These are phyloP conservation scores for Ypsolopha sequella DNA, from an alignment of 2,888 invertebrate species.

Conservation along the genomic window DNA sequence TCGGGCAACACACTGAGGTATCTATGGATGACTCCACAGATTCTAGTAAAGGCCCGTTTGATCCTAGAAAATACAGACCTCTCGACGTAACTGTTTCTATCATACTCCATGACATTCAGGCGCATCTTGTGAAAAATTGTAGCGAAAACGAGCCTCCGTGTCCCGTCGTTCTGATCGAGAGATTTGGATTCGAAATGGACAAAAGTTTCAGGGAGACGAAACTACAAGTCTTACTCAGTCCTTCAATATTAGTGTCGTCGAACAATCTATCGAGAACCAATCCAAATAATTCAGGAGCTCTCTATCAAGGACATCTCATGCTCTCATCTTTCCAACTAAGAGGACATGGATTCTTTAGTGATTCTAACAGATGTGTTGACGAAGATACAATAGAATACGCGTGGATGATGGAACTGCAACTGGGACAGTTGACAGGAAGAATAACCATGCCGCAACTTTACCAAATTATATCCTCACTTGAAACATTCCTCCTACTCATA, in stretches of 20 bases:
- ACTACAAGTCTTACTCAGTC: slow-evolving; percentile 90
- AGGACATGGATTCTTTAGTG: slow-evolving; percentile 97
- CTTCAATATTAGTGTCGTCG: slow-evolving; percentile 84
- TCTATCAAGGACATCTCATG: slow-evolving; percentile 88
- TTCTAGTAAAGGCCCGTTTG: slow-evolving; percentile 76
- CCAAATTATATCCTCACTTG: slow-evolving; percentile 88
- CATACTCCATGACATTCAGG: slow-evolving; percentile 95
- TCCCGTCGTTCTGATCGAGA: slow-evolving; percentile 88
- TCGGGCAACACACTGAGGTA: slow-evolving; percentile 63
- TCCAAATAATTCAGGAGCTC: slow-evolving; percentile 43
- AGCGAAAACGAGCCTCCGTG: slow-evolving; percentile 92
- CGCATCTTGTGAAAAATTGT: slow-evolving; percentile 93
- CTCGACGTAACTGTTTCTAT: slow-evolving; percentile 93
- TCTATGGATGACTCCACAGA: slow-evolving; percentile 76
- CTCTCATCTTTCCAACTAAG: slow-evolving; percentile 89
- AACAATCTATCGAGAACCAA: slow-evolving; percentile 79
- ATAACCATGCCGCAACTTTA: slow-evolving; percentile 91
- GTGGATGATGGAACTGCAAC: slow-evolving; percentile 95
- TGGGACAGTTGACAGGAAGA: slow-evolving; percentile 94
- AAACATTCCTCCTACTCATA: slow-evolving; percentile 88
- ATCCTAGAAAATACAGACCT: slow-evolving; percentile 89
- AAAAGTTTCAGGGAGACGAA: slow-evolving; percentile 93
- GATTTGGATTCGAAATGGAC: slow-evolving; percentile 97
- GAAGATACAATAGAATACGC: slow-evolving; percentile 97
- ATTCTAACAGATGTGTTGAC: slow-evolving; percentile 88